Evolutionary conservation across 2,888 invertebrate genomes (phyloP).

Genomic region (Ophonus ardosiacus): DNA sequence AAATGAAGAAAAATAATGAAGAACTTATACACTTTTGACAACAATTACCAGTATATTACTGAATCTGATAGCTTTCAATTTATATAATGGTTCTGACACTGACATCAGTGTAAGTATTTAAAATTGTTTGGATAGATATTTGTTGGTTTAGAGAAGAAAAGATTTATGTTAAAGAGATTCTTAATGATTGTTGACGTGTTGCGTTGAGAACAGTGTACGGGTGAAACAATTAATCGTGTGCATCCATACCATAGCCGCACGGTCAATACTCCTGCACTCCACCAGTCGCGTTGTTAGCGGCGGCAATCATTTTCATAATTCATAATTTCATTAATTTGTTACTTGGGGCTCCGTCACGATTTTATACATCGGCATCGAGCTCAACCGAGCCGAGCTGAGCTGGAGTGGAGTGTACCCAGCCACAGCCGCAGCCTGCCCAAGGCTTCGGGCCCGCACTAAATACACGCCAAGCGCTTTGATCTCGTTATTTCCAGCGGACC

Average conservation of each 20-base stretch:
- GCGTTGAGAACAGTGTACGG: conserved; percentile 21
- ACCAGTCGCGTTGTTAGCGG: conserved; percentile 66
- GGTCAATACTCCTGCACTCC: conserved; percentile 44
- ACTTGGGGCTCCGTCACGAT: conserved; percentile 77
- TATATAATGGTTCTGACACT: no score
- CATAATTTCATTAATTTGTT: conserved; percentile 78
- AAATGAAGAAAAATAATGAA: no score
- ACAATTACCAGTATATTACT: no score
- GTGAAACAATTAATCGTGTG: conserved; percentile 60
- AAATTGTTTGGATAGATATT: background rate
- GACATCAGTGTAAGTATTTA: background rate
- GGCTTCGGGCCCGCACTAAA: conserved; percentile 51
- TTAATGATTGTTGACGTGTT: background rate
- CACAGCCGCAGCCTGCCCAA: background rate
- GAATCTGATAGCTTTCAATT: no score
- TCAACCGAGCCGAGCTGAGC: background rate
- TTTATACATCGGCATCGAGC: conserved; percentile 72
- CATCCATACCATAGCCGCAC: conserved; percentile 32
- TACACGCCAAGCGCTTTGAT: conserved; percentile 61
- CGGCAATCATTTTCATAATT: conserved; percentile 77
- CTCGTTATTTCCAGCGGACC: conserved; percentile 61
- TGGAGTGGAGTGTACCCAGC: background rate
- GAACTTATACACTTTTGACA: no score
- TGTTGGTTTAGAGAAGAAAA: background rate
- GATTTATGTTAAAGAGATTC: background rate